Base-by-base conservation (phyloP, 2,888 invertebrate species). In the Slavum lentiscoides region DNA sequence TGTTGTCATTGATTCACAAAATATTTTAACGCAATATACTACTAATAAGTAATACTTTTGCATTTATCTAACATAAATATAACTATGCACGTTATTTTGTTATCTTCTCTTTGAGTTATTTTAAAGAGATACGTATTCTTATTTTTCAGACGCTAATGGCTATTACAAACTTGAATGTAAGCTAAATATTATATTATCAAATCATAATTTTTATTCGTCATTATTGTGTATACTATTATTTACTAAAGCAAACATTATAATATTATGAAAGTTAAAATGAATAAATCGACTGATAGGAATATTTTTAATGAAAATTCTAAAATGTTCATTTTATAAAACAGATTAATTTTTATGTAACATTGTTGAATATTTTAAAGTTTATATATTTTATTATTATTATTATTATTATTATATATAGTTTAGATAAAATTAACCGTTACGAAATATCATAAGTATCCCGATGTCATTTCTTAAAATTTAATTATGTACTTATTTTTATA, bases 101-200 rank as follows among this genome's bases (percentile, higher is more conserved):
- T 37, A 74, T n/a, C n/a, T 19, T 23, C 19, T 43, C 7, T 43
- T 19, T 73, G 19, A 59, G 15, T 55, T n/a, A 21, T 39, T 43
- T 2, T 61, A n/a, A 19, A 1, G 2, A 49, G 15, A n/a, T 70
- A 15, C 53, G 19, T 49, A 55, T n/a, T 62, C 0, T 30, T 37
- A 49, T 77, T 77, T 80, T 80, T 55, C 69, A 80, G 77, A 23
- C 70, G 23, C 17, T 70, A 21, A 62, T 70, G 61, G 77, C 55
- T 37, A 62, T 64, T 58, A 64, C 77, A n/a, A 72, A 67, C 58
- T 43, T 23, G 19, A 67, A 70, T 55, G 4, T 53, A 62, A 80
- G 17, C 17, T 76, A 76, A 37, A 37, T 58, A 55, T 53, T 55
- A 53, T 23, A 62, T 62, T 55, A 55, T 17, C 21, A 68, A 68